Percentiles rank a stretch among this genome's conserved stretches.
These are phyloP conservation scores for Poeciliopsis gracilis DNA, from an alignment of 2,797 vertebrate species.

Conservation along the genomic window DNA sequence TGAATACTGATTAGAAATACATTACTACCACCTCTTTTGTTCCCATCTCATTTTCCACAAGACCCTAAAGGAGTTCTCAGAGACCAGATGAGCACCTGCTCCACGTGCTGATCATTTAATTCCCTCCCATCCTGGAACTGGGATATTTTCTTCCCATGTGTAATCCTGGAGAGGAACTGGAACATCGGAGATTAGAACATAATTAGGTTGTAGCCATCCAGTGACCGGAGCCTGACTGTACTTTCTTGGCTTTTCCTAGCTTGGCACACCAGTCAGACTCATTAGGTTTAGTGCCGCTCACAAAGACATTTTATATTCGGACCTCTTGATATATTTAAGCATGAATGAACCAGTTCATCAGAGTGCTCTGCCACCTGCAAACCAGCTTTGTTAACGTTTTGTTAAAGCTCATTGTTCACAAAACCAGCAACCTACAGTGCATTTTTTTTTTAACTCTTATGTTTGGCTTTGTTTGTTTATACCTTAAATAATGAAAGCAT, in stretches of 20 bases:
- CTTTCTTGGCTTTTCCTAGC: conserved; percentile 31
- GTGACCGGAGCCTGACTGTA: conserved; percentile 38
- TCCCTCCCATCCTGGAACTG: conserved; percentile 41
- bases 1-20: conserved; percentile 7
- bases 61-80: not conserved
- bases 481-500: not conserved
- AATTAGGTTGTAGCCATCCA: conserved; percentile 50
- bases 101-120: conserved; percentile 54
- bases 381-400: not conserved
- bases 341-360: not conserved
- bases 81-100: conserved; percentile 23
- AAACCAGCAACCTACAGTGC: not conserved
- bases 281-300: conserved; percentile 41
- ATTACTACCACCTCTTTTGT: not conserved
- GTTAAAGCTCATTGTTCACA: not conserved
- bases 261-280: conserved; percentile 34
- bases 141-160: conserved; percentile 57
- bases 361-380: not conserved
- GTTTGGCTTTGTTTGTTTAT: not conserved
- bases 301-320: conserved; percentile 11
- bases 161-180: conserved; percentile 68
- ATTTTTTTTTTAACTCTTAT: not conserved
- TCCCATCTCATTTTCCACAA: not conserved
- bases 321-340: conserved; percentile 5
- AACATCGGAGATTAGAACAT: conserved; percentile 73